Conservation (phyloP, 2,797 vertebrate species). For the Anableps anableps region DNA sequence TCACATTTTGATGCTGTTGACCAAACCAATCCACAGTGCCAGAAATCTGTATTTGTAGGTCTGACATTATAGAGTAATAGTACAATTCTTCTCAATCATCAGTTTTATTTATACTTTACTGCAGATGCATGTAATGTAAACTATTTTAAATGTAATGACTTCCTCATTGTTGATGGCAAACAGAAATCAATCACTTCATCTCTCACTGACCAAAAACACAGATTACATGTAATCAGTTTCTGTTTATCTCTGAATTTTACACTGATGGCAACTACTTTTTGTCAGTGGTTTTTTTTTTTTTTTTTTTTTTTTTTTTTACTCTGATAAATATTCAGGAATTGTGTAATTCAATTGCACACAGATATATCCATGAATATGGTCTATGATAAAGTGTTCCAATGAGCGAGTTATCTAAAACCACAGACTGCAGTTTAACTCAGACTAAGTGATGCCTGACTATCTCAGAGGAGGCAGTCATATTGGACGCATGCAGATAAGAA, state of each 20-base stretch:
- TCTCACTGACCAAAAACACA: not conserved
- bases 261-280: too few relatives aligned
- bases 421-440: slow-evolving; percentile 3
- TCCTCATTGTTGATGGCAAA: not conserved
- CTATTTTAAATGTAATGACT: not conserved
- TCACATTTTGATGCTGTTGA: not conserved
- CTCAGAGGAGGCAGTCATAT: slow-evolving; percentile 12
- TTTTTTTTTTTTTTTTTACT: not conserved
- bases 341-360: not conserved
- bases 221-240: not conserved
- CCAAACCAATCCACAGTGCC: not conserved
- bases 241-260: not conserved
- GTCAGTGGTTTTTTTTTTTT: not conserved
- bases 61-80: not conserved
- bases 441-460: slow-evolving; percentile 7
- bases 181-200: not conserved
- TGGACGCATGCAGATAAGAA: slow-evolving; percentile 5
- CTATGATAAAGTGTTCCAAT: not conserved
- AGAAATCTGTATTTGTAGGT: not conserved
- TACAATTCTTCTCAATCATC: not conserved
- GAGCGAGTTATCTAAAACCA: not conserved
- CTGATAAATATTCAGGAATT: not conserved
- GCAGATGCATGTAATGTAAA: too few relatives aligned
- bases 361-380: not conserved
- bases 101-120: not conserved